Conservation (phyloP, 2,888 invertebrate species). For the Malachius bipustulatus region DNA sequence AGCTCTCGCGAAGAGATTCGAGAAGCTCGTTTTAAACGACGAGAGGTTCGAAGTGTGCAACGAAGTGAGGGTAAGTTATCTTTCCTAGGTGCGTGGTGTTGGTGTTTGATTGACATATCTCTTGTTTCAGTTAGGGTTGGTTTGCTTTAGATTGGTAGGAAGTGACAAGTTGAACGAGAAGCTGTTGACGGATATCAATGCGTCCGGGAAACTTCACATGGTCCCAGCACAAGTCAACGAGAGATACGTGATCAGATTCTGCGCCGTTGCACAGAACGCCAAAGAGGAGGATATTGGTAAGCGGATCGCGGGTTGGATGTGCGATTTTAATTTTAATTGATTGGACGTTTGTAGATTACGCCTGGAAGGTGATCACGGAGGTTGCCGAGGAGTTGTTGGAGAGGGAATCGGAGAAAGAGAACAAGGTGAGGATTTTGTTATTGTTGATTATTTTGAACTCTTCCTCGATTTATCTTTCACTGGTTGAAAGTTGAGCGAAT, state of each 20-base stretch:
- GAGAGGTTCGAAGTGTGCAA: conserved; percentile 84
- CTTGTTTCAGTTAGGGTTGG: conserved; percentile 64
- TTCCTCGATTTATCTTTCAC: no score
- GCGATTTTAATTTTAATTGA: not conserved
- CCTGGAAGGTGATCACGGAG: conserved; percentile 76
- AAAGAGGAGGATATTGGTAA: conserved; percentile 61
- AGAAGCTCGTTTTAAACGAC: conserved; percentile 67
- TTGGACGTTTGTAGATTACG: conserved; percentile 48
- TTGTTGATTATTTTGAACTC: no score
- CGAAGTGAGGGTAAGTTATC: conserved; percentile 64
- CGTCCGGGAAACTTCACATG: conserved; percentile 93
- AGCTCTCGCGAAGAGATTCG: conserved; percentile 80
- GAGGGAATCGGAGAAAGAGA: conserved; percentile 35
- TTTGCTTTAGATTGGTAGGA: conserved; percentile 81
- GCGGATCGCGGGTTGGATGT: conserved; percentile 3
- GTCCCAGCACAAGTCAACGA: conserved; percentile 87
- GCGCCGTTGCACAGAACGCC: conserved; percentile 84
- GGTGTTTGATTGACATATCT: no score
- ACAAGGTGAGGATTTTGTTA: not conserved
- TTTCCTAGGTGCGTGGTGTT: not conserved
- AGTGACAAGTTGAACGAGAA: conserved; percentile 77
- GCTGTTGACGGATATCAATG: conserved; percentile 82
- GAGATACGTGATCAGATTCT: conserved; percentile 86
- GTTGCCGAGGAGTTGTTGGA: conserved; percentile 71
- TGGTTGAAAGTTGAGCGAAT: no score